Evolutionary conservation across 2,797 vertebrate genomes (phyloP), one percentile per base, ranked within the genome.

Genomic region (Pseudochromis fuscus): DNA sequence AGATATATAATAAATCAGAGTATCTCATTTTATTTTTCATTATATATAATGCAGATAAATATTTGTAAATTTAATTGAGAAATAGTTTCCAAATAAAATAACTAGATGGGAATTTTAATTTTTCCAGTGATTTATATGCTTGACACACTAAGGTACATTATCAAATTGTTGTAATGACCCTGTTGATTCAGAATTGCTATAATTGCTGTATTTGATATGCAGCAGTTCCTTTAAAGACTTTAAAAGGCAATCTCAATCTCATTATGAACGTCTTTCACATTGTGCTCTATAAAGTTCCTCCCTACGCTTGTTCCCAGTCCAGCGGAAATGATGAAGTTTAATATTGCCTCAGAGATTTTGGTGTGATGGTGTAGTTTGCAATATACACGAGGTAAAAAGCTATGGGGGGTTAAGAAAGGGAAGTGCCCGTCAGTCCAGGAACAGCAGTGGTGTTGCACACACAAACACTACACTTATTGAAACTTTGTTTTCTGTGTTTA

Each of bases 401-500:
- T n/a, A 37, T 4, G 5, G 13, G 35, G 13, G 35, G 16, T 12
- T 4, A 15, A 37, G 35, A 15, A 37, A 13, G 6, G 4, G 13
- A 37, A 37, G 35, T 16, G 13, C 31, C 31, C 12, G 31, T 10
- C 31, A 33, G 31, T 40, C 58, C 16, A 42, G 8, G 37, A 65
- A 31, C 51, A 24, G 35, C 12, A 4, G 18, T 10, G 21, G n/a
- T 4, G 13, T 37, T 37, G 13, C 35, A 37, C 12, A 4, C 35
- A 37, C 12, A 4, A 37, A 37, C 12, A 15, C 35, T 37, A 15
- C 13, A 37, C 35, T 15, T 37, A 71, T 82, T 71, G 83, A 84
- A 87, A 87, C 81, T 18, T 27, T 53, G 30, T 67, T 67, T 69
- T 78, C 66, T 55, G 15, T 4, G 1, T 77, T 62, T 68, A 46